Percentiles rank a stretch among this genome's conserved stretches.
phyloP scores from a whole-genome alignment of 37 sponge, comb jelly and placozoan genomes.

The Eunapius fragilis region DNA sequence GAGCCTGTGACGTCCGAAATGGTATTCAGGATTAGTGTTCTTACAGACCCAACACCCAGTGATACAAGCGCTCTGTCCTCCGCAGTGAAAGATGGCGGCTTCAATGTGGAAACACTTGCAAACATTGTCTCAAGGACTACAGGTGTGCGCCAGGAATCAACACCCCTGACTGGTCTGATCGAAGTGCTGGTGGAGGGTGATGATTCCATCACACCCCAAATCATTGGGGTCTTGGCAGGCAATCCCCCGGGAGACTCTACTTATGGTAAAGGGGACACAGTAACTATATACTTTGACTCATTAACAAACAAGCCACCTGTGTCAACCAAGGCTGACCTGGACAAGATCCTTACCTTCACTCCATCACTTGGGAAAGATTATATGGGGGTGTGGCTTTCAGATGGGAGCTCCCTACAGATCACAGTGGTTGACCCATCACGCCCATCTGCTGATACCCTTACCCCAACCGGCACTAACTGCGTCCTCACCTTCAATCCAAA shows the following conservation, averaged over 20 bases:
- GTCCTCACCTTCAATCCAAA: slow-evolving; percentile 66
- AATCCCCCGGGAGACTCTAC: slow-evolving; percentile 63
- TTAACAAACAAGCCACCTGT: slow-evolving; percentile 70
- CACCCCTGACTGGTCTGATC: background rate
- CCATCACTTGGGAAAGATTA: slow-evolving; percentile 75
- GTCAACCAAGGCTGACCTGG: slow-evolving; percentile 62
- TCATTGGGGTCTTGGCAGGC: slow-evolving; percentile 51
- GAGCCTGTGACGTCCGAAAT: slow-evolving; percentile 64
- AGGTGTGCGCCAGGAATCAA: slow-evolving; percentile 3
- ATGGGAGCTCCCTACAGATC: slow-evolving; percentile 46
- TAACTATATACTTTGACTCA: slow-evolving; percentile 71
- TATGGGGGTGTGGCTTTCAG: slow-evolving; percentile 71
- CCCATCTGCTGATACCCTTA: background rate
- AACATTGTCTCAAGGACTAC: slow-evolving; percentile 23
- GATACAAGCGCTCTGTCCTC: slow-evolving; percentile 20
- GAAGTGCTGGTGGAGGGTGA: slow-evolving; percentile 17
- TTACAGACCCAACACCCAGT: slow-evolving; percentile 3
- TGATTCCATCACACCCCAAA: slow-evolving; percentile 63
- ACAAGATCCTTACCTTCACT: slow-evolving; percentile 65
- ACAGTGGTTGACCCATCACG: slow-evolving; percentile 48
- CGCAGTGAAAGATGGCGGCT: background rate
- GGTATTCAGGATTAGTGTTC: slow-evolving; percentile 22
- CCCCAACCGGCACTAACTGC: slow-evolving; percentile 11
- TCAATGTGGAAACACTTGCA: slow-evolving; percentile 61
- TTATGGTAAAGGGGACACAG: slow-evolving; percentile 69